Percentiles rank a stretch among this genome's conserved stretches.
Evolutionary conservation across 2,888 invertebrate genomes (phyloP).

Genomic region (Himalopsyche japonica): DNA sequence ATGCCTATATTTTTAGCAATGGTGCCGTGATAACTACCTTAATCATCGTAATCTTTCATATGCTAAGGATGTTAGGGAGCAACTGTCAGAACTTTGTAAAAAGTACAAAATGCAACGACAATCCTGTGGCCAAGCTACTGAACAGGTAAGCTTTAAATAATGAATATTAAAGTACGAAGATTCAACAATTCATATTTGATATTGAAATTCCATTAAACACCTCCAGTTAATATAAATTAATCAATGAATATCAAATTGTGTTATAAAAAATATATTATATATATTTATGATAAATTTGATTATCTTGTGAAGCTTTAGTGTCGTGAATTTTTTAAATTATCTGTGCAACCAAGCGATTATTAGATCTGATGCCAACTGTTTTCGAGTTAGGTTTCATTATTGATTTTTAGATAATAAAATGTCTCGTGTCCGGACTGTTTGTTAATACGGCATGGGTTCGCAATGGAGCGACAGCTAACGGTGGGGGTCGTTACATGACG

Average conservation of each 20-base stretch:
- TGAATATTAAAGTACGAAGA: neutral
- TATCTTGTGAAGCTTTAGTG: neutral
- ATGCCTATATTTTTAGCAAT: slow-evolving; percentile 57
- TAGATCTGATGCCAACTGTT: too few species aligned
- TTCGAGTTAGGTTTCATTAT: too few species aligned
- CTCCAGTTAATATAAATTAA: too few species aligned
- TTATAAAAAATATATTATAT: neutral
- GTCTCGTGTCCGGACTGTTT: slow-evolving; percentile 79
- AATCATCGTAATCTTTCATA: slow-evolving; percentile 81
- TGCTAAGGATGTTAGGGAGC: slow-evolving; percentile 78
- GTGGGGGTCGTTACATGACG: slow-evolving; percentile 60
- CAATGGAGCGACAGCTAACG: slow-evolving; percentile 66
- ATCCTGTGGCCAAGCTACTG: slow-evolving; percentile 67
- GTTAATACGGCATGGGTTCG: slow-evolving; percentile 83
- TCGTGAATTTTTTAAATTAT: neutral
- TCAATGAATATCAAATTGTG: neutral
- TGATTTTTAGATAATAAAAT: slow-evolving; percentile 64
- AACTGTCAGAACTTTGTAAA: slow-evolving; percentile 73
- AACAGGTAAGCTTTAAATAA: slow-evolving; percentile 54
- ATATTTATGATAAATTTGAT: too few species aligned
- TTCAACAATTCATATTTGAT: too few species aligned
- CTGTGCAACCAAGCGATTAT: too few species aligned
- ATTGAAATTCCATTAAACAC: too few species aligned
- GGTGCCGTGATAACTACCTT: slow-evolving; percentile 90
- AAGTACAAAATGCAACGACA: slow-evolving; percentile 63